Evolutionary conservation across 2,113 vertebrate genomes (phyloP).

Genomic region (Centrocercus urophasianus): DNA sequence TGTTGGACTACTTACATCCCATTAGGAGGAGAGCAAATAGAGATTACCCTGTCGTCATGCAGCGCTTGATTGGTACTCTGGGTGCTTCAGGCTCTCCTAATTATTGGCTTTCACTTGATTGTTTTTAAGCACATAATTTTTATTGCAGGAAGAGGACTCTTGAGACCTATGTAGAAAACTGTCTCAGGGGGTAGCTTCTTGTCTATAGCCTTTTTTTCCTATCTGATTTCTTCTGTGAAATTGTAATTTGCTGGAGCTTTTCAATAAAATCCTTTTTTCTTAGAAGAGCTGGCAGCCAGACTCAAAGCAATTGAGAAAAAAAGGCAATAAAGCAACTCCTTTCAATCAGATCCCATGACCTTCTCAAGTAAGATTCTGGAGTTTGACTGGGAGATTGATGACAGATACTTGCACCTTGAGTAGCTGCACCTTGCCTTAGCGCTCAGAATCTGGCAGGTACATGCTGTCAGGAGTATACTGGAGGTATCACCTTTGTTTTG

Average conservation of each 20-base stretch:
- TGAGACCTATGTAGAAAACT: constrained; percentile 12
- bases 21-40: background rate
- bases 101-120: background rate
- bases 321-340: constrained; percentile 20
- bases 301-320: constrained; percentile 24
- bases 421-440: background rate
- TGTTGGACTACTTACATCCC: background rate
- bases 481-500: background rate
- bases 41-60: background rate
- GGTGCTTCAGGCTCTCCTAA: background rate
- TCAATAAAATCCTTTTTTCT: constrained; percentile 56
- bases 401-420: background rate
- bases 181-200: background rate
- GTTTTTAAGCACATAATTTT: constrained; percentile 6
- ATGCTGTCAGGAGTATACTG: background rate
- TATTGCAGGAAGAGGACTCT: constrained; percentile 33
- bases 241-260: constrained; percentile 48
- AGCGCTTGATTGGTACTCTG: background rate
- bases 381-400: constrained; percentile 16
- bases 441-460: constrained; percentile 24
- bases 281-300: constrained; percentile 50
- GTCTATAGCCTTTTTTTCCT: background rate
- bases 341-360: constrained; percentile 35
- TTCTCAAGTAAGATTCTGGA: background rate
- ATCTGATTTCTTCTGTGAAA: constrained; percentile 32